A percentile compares a stretch with the other conserved stretches of the same genome.
phyloP scores from a whole-genome alignment of 1,140 invertebrate species.

The Oedothorax gibbosus region DNA sequence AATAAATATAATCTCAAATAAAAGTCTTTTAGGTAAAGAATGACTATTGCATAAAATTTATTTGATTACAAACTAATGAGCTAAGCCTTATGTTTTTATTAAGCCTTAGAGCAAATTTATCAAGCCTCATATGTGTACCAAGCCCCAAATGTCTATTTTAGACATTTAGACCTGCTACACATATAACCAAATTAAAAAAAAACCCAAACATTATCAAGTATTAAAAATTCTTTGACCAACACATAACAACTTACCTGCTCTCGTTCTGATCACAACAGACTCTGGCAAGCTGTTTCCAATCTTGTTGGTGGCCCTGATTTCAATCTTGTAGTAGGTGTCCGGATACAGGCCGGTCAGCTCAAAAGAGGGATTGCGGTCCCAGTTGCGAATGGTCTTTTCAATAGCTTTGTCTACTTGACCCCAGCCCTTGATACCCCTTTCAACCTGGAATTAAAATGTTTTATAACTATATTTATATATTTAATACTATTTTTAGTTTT shows the following conservation, averaged over 20 bases:
- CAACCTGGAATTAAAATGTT: conserved; percentile 24
- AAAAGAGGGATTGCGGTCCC: conserved; percentile 38
- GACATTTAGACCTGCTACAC: too few relatives aligned
- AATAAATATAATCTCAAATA: too few relatives aligned
- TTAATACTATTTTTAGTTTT: not conserved
- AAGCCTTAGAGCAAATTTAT: too few relatives aligned
- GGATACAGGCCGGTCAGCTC: conserved; percentile 71
- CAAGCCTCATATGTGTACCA: too few relatives aligned
- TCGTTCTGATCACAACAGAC: conserved; percentile 82
- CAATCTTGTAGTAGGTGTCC: conserved; percentile 83
- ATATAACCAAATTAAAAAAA: too few relatives aligned
- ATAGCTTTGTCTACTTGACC: conserved; percentile 12
- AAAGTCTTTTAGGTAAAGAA: too few relatives aligned
- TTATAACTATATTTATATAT: not conserved
- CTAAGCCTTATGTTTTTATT: too few relatives aligned
- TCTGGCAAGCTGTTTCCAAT: conserved; percentile 83
- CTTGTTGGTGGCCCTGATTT: conserved; percentile 84
- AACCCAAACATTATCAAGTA: too few relatives aligned
- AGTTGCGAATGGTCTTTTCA: conserved; percentile 3
- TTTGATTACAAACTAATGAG: too few relatives aligned
- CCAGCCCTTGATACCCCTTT: conserved; percentile 44
- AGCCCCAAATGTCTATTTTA: too few relatives aligned
- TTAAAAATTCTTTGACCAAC: too few relatives aligned
- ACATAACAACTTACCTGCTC: conserved; percentile 71
- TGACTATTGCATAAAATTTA: too few relatives aligned